A percentile compares a stretch with the other conserved stretches of the same genome.
phyloP scores from a whole-genome alignment of 2,888 invertebrate genomes.

The Synanthedon tipuliformis region DNA sequence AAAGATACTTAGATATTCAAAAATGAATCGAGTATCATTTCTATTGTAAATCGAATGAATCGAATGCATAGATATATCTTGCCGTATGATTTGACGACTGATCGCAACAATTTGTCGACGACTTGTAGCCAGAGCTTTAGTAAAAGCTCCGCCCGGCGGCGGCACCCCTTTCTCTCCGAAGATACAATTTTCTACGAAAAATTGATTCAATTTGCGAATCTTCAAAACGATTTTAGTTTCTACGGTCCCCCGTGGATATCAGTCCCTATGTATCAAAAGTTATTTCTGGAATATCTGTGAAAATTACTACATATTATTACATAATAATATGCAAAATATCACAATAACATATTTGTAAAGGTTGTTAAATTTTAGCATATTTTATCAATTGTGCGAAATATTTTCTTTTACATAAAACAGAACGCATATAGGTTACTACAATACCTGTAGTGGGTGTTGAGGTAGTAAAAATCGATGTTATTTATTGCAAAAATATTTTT shows the following conservation, averaged over 20 bases:
- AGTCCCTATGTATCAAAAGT: neutral
- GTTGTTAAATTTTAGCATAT: too few species aligned
- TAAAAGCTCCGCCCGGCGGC: neutral
- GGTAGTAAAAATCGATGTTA: too few species aligned
- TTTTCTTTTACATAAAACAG: too few species aligned
- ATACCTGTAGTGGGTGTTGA: too few species aligned
- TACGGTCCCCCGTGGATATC: slow-evolving; percentile 9
- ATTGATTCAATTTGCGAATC: slow-evolving; percentile 54
- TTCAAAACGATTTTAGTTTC: slow-evolving; percentile 39
- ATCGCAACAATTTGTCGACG: neutral
- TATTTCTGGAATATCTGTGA: neutral
- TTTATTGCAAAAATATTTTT: too few species aligned
- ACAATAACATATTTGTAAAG: too few species aligned
- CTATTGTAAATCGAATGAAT: neutral
- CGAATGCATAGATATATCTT: neutral
- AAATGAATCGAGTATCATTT: too few species aligned
- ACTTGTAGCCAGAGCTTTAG: neutral
- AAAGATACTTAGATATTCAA: too few species aligned
- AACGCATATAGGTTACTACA: too few species aligned
- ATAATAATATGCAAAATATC: too few species aligned
- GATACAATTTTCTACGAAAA: slow-evolving; percentile 47
- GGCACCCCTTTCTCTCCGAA: slow-evolving; percentile 11
- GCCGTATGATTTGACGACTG: neutral
- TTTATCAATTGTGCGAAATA: too few species aligned
- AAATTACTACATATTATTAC: neutral